These are phyloP conservation scores for Gisinianus flammeolus DNA, from an alignment of 2,888 invertebrate species.

Conservation along the genomic window DNA sequence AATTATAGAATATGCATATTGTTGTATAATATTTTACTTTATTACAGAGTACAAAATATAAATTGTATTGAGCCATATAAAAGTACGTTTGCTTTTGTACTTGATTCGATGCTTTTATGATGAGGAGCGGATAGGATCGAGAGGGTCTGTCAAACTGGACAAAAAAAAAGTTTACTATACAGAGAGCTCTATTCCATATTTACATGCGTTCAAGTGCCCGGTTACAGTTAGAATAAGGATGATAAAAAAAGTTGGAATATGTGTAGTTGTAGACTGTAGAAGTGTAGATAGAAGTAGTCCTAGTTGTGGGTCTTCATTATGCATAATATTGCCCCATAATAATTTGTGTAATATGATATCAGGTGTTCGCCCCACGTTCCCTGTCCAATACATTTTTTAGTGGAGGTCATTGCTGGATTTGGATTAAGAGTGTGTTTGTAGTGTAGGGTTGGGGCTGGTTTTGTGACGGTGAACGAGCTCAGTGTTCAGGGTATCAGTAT, in stretches of 20 bases:
- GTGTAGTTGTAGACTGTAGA: background rate
- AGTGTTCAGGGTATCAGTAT: background rate
- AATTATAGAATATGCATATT: background rate
- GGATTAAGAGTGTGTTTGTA: background rate
- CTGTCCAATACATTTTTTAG: background rate
- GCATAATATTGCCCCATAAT: constrained; percentile 35
- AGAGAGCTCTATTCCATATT: no score
- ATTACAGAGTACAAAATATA: background rate
- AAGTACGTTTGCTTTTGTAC: background rate
- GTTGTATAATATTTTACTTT: background rate
- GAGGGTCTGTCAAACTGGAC: constrained; percentile 15
- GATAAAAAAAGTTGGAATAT: background rate
- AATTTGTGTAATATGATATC: constrained; percentile 54
- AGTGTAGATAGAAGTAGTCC: background rate
- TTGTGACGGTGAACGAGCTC: background rate
- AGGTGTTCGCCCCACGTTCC: constrained; percentile 47
- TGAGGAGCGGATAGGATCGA: background rate
- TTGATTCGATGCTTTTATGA: background rate
- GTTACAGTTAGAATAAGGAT: constrained; percentile 1
- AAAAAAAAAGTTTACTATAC: constrained; percentile 10
- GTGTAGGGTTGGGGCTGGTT: background rate
- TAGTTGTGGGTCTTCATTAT: background rate
- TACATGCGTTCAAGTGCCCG: background rate
- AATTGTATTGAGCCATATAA: background rate
- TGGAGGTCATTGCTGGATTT: background rate